These are phyloP conservation scores for Apamea anceps DNA, from an alignment of 2,888 invertebrate species.

Conservation along the genomic window DNA sequence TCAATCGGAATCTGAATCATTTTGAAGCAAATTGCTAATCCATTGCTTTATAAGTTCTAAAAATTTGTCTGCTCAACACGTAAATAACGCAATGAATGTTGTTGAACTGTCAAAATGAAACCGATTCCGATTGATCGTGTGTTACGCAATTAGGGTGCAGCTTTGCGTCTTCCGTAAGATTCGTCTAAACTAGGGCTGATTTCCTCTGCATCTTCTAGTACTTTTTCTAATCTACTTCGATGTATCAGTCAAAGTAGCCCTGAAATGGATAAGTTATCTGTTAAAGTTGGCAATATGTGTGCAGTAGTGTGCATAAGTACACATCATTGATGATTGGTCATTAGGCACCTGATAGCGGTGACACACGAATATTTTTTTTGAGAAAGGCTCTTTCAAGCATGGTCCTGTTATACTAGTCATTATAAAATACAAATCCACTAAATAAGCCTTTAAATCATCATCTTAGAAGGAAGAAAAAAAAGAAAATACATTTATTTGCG, in stretches of 20 bases:
- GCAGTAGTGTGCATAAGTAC: background rate
- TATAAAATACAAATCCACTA: background rate
- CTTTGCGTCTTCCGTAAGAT: constrained; percentile 75
- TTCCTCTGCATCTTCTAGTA: background rate
- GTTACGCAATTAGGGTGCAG: too few relatives aligned
- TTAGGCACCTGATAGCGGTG: background rate
- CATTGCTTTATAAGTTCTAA: too few relatives aligned
- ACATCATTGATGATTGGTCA: background rate
- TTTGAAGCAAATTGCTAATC: too few relatives aligned
- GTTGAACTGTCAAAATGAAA: too few relatives aligned
- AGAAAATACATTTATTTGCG: too few relatives aligned
- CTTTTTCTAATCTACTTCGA: background rate
- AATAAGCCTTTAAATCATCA: background rate
- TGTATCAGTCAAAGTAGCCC: background rate
- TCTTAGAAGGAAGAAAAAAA: too few relatives aligned
- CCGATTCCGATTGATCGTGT: too few relatives aligned
- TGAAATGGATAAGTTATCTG: background rate
- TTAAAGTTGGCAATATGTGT: background rate
- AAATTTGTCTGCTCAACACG: too few relatives aligned
- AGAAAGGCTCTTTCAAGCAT: background rate
- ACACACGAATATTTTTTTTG: background rate
- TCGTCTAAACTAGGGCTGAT: constrained; percentile 28
- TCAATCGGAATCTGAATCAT: too few relatives aligned
- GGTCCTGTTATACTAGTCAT: background rate
- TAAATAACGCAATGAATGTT: too few relatives aligned